phyloP scores from a whole-genome alignment of 2,797 vertebrate species.

The Sebastes hubbsi region DNA sequence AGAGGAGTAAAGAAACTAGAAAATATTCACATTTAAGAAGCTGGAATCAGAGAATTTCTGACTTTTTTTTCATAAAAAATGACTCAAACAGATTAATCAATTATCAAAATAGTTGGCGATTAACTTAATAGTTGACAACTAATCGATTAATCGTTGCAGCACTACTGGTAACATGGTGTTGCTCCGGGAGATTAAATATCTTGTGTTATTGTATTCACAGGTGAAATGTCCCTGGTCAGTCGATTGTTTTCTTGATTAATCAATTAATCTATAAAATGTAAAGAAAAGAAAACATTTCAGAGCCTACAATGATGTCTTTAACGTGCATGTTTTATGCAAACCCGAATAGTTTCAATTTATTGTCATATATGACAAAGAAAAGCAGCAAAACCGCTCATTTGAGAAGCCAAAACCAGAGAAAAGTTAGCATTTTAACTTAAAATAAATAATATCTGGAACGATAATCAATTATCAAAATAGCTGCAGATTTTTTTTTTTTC shows the following conservation, averaged over 20 bases:
- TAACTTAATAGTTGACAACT: too few species aligned
- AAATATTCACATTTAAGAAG: too few species aligned
- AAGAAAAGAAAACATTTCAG: neutral
- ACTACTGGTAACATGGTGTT: neutral
- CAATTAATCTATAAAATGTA: neutral
- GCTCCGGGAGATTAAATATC: fast-evolving
- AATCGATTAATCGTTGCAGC: too few species aligned
- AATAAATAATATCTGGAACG: neutral
- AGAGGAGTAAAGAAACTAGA: too few species aligned
- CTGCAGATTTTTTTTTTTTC: fast-evolving
- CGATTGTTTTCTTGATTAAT: neutral
- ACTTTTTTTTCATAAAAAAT: too few species aligned
- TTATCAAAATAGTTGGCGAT: too few species aligned
- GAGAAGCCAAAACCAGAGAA: neutral
- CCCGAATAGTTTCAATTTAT: neutral
- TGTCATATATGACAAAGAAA: neutral
- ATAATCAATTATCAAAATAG: too few species aligned
- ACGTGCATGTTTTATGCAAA: neutral
- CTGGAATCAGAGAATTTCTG: too few species aligned
- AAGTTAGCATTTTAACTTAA: neutral
- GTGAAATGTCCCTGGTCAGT: neutral
- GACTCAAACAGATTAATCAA: too few species aligned
- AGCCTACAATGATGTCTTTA: neutral
- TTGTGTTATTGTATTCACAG: neutral
- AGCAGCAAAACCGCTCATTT: neutral